A percentile compares a stretch with the other conserved stretches of the same genome.
phyloP scores from a whole-genome alignment of 2,113 vertebrate genomes.

The Rafetus swinhoei region DNA sequence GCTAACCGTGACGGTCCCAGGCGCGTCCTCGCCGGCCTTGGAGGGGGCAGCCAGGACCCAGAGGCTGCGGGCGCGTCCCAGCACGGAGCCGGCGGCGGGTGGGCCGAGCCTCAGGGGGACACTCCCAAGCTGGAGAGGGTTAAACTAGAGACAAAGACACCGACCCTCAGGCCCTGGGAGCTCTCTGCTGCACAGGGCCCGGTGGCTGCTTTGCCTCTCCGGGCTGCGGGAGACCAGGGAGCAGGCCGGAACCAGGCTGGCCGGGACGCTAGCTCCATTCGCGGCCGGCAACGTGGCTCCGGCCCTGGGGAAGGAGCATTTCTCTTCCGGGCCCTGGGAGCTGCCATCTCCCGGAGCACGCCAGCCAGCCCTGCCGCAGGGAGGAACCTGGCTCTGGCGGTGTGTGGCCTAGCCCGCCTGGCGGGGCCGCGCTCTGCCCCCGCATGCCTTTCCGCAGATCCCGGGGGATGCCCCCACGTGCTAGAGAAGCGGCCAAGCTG shows the following conservation, averaged over 20 bases:
- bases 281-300: neutral
- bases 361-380: neutral
- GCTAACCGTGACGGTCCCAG: conserved; percentile 38
- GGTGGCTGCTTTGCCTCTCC: neutral
- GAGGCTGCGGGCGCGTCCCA: neutral
- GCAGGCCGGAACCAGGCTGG: neutral
- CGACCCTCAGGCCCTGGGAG: too few relatives aligned
- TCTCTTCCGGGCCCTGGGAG: neutral
- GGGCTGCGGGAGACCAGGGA: neutral
- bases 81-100: neutral
- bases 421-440: too few relatives aligned
- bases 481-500: too few relatives aligned
- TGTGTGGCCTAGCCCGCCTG: neutral
- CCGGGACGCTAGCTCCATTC: neutral
- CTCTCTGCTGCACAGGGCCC: neutral
- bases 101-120: conserved; percentile 36
- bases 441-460: too few relatives aligned
- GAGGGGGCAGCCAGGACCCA: conserved; percentile 43
- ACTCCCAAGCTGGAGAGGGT: conserved; percentile 48
- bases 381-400: too few relatives aligned
- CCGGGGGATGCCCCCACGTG: too few relatives aligned
- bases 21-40: conserved; percentile 23
- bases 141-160: neutral
- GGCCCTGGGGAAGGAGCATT: neutral
- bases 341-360: neutral